Percentiles rank a stretch among this genome's conserved stretches.
These are phyloP conservation scores for Pterois miles DNA, from an alignment of 2,797 vertebrate genomes.

Conservation along the genomic window DNA sequence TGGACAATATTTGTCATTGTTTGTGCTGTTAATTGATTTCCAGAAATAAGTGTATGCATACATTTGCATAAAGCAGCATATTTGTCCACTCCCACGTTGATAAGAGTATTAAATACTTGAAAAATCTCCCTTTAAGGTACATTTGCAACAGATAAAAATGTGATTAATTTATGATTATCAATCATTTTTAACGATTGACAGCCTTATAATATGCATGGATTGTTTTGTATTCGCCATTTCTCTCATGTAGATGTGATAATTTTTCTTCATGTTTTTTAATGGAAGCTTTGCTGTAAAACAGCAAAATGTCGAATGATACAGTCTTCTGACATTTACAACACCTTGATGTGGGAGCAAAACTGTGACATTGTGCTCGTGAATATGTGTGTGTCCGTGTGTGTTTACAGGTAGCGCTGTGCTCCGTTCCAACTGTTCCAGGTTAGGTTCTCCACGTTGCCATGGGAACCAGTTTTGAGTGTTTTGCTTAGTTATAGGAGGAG, in stretches of 20 bases:
- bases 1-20: too few species aligned
- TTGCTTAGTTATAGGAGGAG: slow-evolving; percentile 62
- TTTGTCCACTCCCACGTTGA: too few species aligned
- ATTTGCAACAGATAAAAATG: too few species aligned
- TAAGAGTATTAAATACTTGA: too few species aligned
- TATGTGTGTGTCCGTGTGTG: slow-evolving; percentile 39
- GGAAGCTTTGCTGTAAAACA: slow-evolving; percentile 4
- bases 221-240: background rate
- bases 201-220: background rate
- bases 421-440: slow-evolving; percentile 62
- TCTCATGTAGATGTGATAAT: background rate
- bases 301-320: slow-evolving; percentile 23
- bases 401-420: slow-evolving; percentile 65
- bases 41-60: too few species aligned
- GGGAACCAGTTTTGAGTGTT: slow-evolving; percentile 75
- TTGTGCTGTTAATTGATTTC: too few species aligned
- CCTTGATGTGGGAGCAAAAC: slow-evolving; percentile 42
- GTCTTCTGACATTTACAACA: slow-evolving; percentile 56
- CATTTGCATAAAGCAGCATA: too few species aligned
- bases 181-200: too few species aligned
- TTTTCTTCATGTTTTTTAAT: background rate
- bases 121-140: too few species aligned
- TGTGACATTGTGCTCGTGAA: slow-evolving; percentile 18
- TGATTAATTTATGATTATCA: too few species aligned
- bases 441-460: slow-evolving; percentile 69